phyloP scores from a whole-genome alignment of 2,797 vertebrate genomes.

The Threskiornis aethiopicus region DNA sequence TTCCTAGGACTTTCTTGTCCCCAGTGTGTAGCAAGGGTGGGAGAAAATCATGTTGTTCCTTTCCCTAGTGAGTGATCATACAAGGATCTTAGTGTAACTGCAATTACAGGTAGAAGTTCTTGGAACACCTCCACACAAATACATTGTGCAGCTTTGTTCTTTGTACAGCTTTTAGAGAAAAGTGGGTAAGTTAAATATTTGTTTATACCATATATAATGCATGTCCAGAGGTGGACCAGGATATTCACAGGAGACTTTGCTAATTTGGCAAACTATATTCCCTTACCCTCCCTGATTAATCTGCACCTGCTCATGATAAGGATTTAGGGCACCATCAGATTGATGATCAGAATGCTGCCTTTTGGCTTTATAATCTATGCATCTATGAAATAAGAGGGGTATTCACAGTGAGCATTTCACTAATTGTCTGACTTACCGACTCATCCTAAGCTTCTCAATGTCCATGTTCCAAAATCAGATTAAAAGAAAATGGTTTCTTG shows the following conservation, averaged over 20 bases:
- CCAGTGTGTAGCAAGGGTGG: neutral
- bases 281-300: neutral
- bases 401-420: neutral
- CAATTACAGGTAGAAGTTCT: neutral
- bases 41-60: neutral
- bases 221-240: neutral
- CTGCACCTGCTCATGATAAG: neutral
- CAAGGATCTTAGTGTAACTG: neutral
- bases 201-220: neutral
- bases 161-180: neutral
- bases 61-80: neutral
- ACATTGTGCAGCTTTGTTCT: neutral
- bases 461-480: neutral
- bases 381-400: neutral
- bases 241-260: neutral
- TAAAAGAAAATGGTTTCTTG: neutral
- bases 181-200: neutral
- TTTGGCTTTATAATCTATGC: neutral
- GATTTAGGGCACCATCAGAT: neutral
- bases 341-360: neutral
- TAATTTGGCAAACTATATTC: neutral
- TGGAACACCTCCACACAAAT: neutral
- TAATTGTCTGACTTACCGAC: neutral
- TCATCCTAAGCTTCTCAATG: neutral
- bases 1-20: neutral